Conservation (phyloP, 2,113 vertebrate genomes). For the Dipodomys merriami region DNA sequence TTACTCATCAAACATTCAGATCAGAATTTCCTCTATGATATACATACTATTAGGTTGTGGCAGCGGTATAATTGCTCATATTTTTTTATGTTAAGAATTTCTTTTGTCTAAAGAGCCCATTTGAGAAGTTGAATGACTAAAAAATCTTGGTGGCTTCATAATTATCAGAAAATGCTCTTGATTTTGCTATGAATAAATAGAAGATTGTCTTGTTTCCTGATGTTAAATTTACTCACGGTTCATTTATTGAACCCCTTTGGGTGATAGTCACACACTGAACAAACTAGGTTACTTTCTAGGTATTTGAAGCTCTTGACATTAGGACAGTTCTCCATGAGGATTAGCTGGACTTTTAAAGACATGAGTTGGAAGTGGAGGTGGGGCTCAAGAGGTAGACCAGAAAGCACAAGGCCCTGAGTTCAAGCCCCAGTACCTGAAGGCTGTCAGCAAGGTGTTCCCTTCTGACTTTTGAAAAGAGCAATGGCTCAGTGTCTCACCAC, state of each 20-base stretch:
- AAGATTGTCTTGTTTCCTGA: background rate
- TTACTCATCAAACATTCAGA: background rate
- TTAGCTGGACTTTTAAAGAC: background rate
- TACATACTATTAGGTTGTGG: background rate
- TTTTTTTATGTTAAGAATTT: background rate
- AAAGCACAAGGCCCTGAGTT: too few species aligned
- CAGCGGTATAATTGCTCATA: background rate
- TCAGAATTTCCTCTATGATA: background rate
- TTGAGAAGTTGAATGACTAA: background rate
- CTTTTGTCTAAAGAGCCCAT: background rate
- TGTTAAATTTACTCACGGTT: slow-evolving; percentile 6
- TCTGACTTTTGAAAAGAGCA: background rate
- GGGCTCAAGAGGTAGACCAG: too few species aligned
- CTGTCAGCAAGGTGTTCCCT: background rate
- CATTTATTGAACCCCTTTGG: background rate
- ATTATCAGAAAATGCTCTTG: background rate
- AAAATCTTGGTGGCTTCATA: background rate
- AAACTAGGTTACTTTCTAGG: background rate
- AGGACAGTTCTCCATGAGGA: background rate
- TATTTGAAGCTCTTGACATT: background rate
- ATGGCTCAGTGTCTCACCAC: background rate
- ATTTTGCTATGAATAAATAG: background rate
- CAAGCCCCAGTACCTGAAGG: background rate
- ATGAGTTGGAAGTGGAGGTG: too few species aligned
- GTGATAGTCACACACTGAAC: background rate